A percentile compares a stretch with the other conserved stretches of the same genome.
Conservation (phyloP, 2,888 invertebrate species). For the Frankliniella fusca region DNA sequence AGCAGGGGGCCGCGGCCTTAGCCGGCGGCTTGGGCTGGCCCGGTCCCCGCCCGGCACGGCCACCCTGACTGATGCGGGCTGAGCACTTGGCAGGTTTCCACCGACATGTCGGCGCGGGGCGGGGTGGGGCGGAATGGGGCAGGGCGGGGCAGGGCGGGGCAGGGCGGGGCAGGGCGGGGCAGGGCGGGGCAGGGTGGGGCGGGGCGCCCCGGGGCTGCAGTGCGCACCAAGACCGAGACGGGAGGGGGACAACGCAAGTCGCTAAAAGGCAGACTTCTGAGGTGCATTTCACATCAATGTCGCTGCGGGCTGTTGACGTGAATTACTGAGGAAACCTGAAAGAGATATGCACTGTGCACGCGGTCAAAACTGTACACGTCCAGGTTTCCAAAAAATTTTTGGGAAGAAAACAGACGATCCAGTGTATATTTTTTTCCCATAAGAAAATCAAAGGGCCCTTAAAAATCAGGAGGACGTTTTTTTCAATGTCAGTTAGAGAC, state of each 20-base stretch:
- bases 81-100: constrained; percentile 21
- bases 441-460: no score
- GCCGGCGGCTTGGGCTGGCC: not conserved
- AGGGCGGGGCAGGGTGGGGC: not conserved
- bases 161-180: not conserved
- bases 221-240: not conserved
- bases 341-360: no score
- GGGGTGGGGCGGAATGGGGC: not conserved
- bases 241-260: not conserved
- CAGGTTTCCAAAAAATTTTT: no score
- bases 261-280: constrained; percentile 1
- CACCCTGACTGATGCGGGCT: constrained; percentile 15
- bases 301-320: no score
- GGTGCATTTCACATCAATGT: not conserved
- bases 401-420: no score
- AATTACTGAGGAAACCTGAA: no score
- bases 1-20: not conserved
- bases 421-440: no score
- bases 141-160: not conserved
- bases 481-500: no score
- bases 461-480: no score
- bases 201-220: not conserved
- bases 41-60: not conserved
- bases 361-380: no score
- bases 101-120: constrained; percentile 12